Evolutionary conservation across 2,113 vertebrate species (phyloP).

Genomic region (Rhynchomys soricoides): DNA sequence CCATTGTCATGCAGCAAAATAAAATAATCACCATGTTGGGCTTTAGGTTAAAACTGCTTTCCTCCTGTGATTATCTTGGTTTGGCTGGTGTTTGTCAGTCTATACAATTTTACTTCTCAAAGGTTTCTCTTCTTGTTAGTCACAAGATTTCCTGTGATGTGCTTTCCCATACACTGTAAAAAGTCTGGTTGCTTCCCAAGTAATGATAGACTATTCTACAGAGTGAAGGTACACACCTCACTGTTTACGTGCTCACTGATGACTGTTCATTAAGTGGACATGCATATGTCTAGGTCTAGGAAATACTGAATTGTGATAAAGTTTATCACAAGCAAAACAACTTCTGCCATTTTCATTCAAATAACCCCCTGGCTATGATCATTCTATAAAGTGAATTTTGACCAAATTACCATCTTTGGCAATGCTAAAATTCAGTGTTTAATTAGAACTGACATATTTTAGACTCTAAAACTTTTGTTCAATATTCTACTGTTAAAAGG

Average conservation of each 20-base stretch:
- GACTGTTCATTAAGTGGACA: not conserved
- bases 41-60: not conserved
- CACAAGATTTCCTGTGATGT: not conserved
- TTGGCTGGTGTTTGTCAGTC: not conserved
- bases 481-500: not conserved
- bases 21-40: constrained; percentile 1
- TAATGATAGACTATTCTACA: constrained; percentile 26
- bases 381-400: constrained; percentile 23
- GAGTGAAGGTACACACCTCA: constrained; percentile 18
- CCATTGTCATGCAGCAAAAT: constrained; percentile 19
- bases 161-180: not conserved
- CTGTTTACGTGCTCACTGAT: not conserved
- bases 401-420: constrained; percentile 22
- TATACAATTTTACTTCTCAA: constrained; percentile 37
- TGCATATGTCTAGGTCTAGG: not conserved
- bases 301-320: constrained; percentile 24
- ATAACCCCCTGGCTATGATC: constrained; percentile 7
- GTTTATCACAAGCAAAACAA: constrained; percentile 39
- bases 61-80: not conserved
- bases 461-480: constrained; percentile 16
- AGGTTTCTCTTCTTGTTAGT: constrained; percentile 6
- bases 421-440: constrained; percentile 11
- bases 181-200: constrained; percentile 14
- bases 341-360: not conserved
- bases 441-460: not conserved